phyloP scores from a whole-genome alignment of 2,797 vertebrate species.

The Arnoldichthys spilopterus region DNA sequence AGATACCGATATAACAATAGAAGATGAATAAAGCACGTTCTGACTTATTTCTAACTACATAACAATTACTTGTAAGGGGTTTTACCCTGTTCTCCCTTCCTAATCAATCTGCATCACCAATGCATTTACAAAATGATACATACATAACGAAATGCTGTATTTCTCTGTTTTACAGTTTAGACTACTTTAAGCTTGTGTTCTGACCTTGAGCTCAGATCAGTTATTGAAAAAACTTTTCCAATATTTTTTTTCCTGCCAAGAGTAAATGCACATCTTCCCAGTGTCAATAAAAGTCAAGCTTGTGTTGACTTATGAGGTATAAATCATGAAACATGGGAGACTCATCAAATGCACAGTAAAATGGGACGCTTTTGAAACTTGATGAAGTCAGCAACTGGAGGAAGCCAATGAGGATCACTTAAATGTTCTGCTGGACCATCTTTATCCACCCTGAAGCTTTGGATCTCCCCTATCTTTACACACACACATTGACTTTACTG shows the following conservation, averaged over 20 bases:
- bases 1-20: no score
- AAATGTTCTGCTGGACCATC: slow-evolving; percentile 14
- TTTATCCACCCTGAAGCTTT: not conserved
- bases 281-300: slow-evolving; percentile 51
- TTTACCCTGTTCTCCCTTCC: no score
- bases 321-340: slow-evolving; percentile 48
- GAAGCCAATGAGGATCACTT: slow-evolving; percentile 38
- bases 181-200: no score
- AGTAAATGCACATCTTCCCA: slow-evolving; percentile 47
- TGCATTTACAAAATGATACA: not conserved
- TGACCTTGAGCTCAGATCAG: not conserved
- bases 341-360: slow-evolving; percentile 43
- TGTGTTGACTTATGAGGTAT: slow-evolving; percentile 42
- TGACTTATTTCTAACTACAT: no score
- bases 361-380: slow-evolving; percentile 37
- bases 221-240: slow-evolving; percentile 35
- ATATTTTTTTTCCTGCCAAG: slow-evolving; percentile 33
- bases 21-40: no score
- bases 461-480: not conserved
- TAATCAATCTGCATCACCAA: not conserved
- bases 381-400: slow-evolving; percentile 42
- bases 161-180: no score
- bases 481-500: not conserved
- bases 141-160: no score
- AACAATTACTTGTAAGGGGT: no score